phyloP scores from a whole-genome alignment of 2,888 invertebrate species.

The Dusona sp. region DNA sequence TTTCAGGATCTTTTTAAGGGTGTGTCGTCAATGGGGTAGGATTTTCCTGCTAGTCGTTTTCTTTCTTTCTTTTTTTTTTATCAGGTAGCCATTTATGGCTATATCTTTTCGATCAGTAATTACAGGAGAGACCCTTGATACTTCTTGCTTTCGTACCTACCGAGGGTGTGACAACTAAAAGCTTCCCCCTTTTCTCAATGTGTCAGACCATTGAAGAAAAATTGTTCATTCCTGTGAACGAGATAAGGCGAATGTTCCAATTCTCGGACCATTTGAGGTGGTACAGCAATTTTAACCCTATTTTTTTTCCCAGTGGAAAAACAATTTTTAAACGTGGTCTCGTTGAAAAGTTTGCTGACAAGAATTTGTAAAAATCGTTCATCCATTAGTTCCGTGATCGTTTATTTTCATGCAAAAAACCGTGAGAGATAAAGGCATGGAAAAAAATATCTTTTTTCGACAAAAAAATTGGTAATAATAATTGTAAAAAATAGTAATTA shows the following conservation, averaged over 20 bases:
- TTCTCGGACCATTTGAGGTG: constrained; percentile 34
- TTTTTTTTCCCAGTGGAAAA: constrained; percentile 10
- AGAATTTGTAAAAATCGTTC: not conserved
- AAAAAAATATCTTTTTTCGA: not conserved
- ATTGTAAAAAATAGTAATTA: not conserved
- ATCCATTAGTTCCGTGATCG: not conserved
- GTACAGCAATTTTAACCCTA: constrained; percentile 21
- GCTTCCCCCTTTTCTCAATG: constrained; percentile 39
- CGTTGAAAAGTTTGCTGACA: not conserved
- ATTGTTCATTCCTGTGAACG: constrained; percentile 47
- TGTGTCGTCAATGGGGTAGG: constrained; percentile 31
- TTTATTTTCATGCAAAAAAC: not conserved
- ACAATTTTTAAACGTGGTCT: constrained; percentile 1
- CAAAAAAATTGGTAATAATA: not conserved
- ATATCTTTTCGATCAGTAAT: constrained; percentile 67
- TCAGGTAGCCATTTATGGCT: constrained; percentile 56
- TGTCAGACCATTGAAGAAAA: constrained; percentile 53
- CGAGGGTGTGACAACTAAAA: constrained; percentile 19
- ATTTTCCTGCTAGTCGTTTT: constrained; percentile 45
- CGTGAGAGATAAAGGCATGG: not conserved
- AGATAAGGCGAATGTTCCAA: constrained; percentile 61
- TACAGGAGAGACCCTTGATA: constrained; percentile 47
- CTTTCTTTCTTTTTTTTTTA: constrained; percentile 56
- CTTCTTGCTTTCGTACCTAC: constrained; percentile 23
- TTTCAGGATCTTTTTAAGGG: constrained; percentile 46